These are phyloP conservation scores for Sebastes cheni DNA, from an alignment of 2,797 vertebrate genomes.

Conservation along the genomic window DNA sequence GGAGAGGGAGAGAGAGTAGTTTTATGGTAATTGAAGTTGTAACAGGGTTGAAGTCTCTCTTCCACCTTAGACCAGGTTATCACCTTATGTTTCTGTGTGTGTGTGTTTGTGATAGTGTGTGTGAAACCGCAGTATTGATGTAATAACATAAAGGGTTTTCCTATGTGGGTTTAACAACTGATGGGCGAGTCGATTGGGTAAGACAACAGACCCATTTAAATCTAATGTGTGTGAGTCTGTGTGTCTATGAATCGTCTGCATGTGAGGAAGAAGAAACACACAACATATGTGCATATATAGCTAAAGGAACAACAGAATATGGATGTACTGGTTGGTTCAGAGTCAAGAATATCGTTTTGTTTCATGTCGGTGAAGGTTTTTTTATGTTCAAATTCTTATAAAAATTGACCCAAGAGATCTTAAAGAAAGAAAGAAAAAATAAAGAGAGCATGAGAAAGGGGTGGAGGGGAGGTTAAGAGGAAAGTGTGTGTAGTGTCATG, in stretches of 20 bases:
- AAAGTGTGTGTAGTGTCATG: slow-evolving; percentile 87
- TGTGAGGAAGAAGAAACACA: neutral
- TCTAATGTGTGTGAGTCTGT: slow-evolving; percentile 3
- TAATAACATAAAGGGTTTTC: slow-evolving; percentile 91
- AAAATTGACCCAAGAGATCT: neutral
- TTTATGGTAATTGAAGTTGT: slow-evolving; percentile 79
- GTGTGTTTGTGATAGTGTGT: slow-evolving; percentile 16
- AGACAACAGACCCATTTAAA: slow-evolving; percentile 93
- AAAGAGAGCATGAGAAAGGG: slow-evolving; percentile 11
- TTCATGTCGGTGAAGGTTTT: neutral
- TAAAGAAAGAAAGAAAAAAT: neutral
- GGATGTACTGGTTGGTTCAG: too few relatives aligned
- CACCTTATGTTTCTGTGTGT: slow-evolving; percentile 62
- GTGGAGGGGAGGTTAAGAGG: slow-evolving; percentile 76
- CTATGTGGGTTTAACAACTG: slow-evolving; percentile 89
- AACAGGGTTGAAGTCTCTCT: slow-evolving; percentile 70
- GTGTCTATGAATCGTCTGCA: neutral
- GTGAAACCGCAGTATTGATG: slow-evolving; percentile 85
- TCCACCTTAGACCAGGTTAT: slow-evolving; percentile 89
- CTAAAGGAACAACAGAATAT: neutral
- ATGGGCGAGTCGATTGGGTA: slow-evolving; percentile 89
- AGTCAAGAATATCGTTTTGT: neutral
- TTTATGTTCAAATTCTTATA: neutral
- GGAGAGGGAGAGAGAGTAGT: slow-evolving; percentile 16
- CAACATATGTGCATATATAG: neutral